phyloP scores from a whole-genome alignment of 2,888 invertebrate genomes.

The Gari tellinella region DNA sequence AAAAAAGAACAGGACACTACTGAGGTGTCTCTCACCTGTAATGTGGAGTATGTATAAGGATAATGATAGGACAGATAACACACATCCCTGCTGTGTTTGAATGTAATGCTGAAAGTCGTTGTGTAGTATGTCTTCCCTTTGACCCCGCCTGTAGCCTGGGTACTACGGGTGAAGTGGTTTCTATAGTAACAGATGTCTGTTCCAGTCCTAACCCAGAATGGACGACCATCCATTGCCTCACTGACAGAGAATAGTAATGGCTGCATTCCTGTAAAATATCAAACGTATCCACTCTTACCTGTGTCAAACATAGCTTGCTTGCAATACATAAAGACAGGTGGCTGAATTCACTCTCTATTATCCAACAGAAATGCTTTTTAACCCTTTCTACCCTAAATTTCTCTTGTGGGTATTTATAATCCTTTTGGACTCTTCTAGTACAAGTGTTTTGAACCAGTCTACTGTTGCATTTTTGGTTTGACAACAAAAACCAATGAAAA shows the following conservation, averaged over 20 bases:
- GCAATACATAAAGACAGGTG: neutral
- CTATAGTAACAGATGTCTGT: conserved; percentile 93
- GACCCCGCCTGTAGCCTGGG: conserved; percentile 84
- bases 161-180: conserved; percentile 86
- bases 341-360: neutral
- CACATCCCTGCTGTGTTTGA: conserved; percentile 90
- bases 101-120: conserved; percentile 91
- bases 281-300: neutral
- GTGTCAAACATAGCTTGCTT: neutral
- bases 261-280: conserved; percentile 89
- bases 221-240: conserved; percentile 87
- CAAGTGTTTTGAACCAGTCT: no score
- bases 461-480: no score
- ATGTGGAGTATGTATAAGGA: conserved; percentile 92
- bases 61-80: conserved; percentile 95
- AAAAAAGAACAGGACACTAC: no score
- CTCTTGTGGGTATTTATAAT: no score
- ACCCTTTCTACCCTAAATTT: no score
- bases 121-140: conserved; percentile 88
- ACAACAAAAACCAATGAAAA: no score
- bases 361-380: neutral
- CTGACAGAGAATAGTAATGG: conserved; percentile 93
- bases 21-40: conserved; percentile 88
- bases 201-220: conserved; percentile 90
- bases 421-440: no score